phyloP scores from a whole-genome alignment of 1,140 invertebrate genomes.

The Saxidomus purpurata region DNA sequence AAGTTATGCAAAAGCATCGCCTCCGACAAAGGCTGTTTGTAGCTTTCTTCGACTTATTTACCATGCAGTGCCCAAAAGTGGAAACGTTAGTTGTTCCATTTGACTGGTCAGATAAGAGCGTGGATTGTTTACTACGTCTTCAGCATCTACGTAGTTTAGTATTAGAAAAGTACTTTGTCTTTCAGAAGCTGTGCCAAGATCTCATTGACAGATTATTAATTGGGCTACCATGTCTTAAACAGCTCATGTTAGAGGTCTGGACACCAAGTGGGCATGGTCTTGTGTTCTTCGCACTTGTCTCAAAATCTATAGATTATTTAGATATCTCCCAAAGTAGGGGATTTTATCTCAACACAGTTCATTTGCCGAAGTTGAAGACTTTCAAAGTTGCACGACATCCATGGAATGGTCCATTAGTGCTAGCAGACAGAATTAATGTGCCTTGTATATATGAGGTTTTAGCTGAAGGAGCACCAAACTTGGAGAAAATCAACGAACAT shows the following conservation, averaged over 20 bases:
- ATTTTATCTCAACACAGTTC: slow-evolving; percentile 79
- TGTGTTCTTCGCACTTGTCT: slow-evolving; percentile 73
- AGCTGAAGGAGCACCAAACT: slow-evolving; percentile 75
- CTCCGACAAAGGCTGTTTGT: slow-evolving; percentile 81
- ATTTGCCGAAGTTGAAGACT: slow-evolving; percentile 77
- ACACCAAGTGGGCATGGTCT: slow-evolving; percentile 80
- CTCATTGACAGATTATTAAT: slow-evolving; percentile 75
- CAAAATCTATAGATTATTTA: slow-evolving; percentile 79
- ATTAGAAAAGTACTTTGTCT: slow-evolving; percentile 84
- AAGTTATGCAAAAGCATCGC: slow-evolving; percentile 77
- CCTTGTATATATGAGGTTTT: slow-evolving; percentile 82
- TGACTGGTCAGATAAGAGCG: slow-evolving; percentile 82
- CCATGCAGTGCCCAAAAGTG: slow-evolving; percentile 75
- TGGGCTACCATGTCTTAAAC: slow-evolving; percentile 72
- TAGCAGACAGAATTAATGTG: slow-evolving; percentile 74
- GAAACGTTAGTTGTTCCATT: slow-evolving; percentile 83
- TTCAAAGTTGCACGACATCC: slow-evolving; percentile 81
- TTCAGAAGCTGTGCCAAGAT: slow-evolving; percentile 77
- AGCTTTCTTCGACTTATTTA: slow-evolving; percentile 82
- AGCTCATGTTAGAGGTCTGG: slow-evolving; percentile 83
- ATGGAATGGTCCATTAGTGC: slow-evolving; percentile 81
- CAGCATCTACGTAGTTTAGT: slow-evolving; percentile 80
- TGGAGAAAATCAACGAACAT: slow-evolving; percentile 82
- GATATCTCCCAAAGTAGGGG: slow-evolving; percentile 83
- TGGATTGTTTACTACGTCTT: slow-evolving; percentile 78